Evolutionary conservation across 2,113 vertebrate species (phyloP), one percentile per base, ranked within the genome.

Genomic region (Vidua macroura): DNA sequence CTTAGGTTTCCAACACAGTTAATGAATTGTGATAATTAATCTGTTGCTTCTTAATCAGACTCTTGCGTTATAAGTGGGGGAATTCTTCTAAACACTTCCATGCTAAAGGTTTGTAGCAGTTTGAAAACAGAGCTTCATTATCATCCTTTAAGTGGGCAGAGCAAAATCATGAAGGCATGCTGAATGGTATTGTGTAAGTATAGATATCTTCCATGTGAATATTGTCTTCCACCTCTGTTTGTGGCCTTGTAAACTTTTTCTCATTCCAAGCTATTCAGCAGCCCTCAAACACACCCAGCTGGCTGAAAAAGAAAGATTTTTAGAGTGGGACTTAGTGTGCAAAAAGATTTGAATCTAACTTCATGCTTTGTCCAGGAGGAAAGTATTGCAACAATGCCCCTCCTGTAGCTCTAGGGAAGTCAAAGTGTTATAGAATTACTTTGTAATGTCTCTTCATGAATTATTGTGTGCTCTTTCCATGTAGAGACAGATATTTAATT

Each of bases 101-200:
- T 41, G 21, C 2, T 35, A 39, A 24, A 0, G 1, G 3, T 44
- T 43, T 13, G 20, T 22, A 27, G 44, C 41, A 43, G 5, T 44
- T 81, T 81, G 37, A 66, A 73, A 82, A 37, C 9, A 76, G 15
- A 63, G 5, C 12, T 86, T 83, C 59, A 33, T 2, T 86, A 15
- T 8, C 5, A 1, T 35, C 3, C 46, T 43, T 95, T 60, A 4
- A 33, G 24, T 43, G 19, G 68, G 10, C 33, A 58, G 35, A 59
- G 20, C 5, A 48, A 86, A 93, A 60, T 46, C 51, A 35, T 7
- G 22, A 77, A 66, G 39, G 4, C 35, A 13, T 30, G 8, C 13
- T 56, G 27, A 80, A 43, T 7, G 8, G 3, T 28, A 27, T 6
- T 13, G 6, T 10, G 1, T 12, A 63, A 33, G 6, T 37, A 21